Base-by-base conservation (phyloP, 2,113 vertebrate genomes). In the Gnathonemus echidnorhynchus region DNA sequence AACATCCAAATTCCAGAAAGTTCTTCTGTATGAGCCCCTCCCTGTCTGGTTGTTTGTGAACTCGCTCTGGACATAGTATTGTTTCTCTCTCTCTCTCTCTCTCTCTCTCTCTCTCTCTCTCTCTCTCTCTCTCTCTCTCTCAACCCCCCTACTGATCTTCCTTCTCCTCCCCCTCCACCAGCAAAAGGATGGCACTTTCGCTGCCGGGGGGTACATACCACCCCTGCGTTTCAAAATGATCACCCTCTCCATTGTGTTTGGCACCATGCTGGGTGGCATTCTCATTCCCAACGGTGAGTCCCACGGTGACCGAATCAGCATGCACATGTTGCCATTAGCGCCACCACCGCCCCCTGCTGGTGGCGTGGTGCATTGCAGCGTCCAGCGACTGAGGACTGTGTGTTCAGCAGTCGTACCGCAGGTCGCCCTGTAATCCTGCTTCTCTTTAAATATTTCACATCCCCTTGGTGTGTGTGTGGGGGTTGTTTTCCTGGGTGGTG, bases 141-240 rank as follows among this genome's bases (percentile, higher is more conserved):
- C 2, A 42, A 19, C 8, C 48, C 27, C 48, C n/a, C 62, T 86
- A 35, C 80, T 8, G 19, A 49, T 74, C 53, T 17, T 87, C n/a
- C 52, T 35, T 62, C 39, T 50, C 53, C 31, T 53, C 62, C 89
- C 4, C 45, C 58, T 91, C 31, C 90, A 56, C 4, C 91, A 99
- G 98, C 98, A 99, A 89, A 99, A 99, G 89, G 98, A 99, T 0
- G 98, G 98, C 90, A 99, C 98, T 46, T 99, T 99, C 1, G 97
- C 98, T 0, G 97, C 98, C 0, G 98, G 98, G 35, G 98, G 98
- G 39, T 99, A 99, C 93, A 99, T 99, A 98, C 98, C 98, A 4
- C 98, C 98, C 0, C 95, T 99, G n/a, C 97, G 98, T 8, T 99
- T 99, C 94, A 99, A 99, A 93, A 96, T 95, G 90, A 97, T 99